Evolutionary conservation across 2,888 invertebrate genomes (phyloP), one percentile per base, ranked within the genome.

Genomic region (Scrobipalpa costella): DNA sequence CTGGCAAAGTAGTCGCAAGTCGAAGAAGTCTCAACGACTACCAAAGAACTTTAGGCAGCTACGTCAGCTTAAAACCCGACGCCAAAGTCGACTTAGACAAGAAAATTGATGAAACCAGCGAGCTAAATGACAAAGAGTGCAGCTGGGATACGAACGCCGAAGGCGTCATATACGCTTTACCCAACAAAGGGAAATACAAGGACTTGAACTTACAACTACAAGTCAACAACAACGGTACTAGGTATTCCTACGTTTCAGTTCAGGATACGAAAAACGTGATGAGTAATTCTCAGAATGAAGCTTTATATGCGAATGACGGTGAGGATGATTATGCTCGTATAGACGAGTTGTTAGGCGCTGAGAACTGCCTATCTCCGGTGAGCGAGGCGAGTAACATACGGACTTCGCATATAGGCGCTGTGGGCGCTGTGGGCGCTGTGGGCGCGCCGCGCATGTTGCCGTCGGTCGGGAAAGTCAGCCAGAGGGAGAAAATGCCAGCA

Each of bases 131-230:
- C 38, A 93, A 93, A 55, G 93, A 93, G 73, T 93, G 92, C 65
- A 92, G 92, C 70, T 93, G 93, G 81, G 93, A 93, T 21, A 93
- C 90, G 0, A 91, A 92, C 65, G 91, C 92, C 0, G 92, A 92
- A 71, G 92, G 92, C 0, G 92, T 92, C 0, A 92, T 92, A 13
- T 92, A 92, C 71, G 92, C 92, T 8, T 73, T 92, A 47, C 92
- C 92, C 0, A 92, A 92, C 65, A 92, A 92, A 66, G 92, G 92
- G 3, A 91, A 91, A 65, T 92, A 92, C 60, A 92, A 92, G 64
- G 92, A 92, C 64, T 69, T 90, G 62, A 92, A 92, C 66, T 73
- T 92, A 0, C 92, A 90, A 64, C 65, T 92, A 27, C 92, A 92
- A 73, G 92, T 92, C 0, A 92, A 91, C 49, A 92, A 90, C 63